Conservation (phyloP, 2,113 vertebrate genomes). For the Cariama cristata region DNA sequence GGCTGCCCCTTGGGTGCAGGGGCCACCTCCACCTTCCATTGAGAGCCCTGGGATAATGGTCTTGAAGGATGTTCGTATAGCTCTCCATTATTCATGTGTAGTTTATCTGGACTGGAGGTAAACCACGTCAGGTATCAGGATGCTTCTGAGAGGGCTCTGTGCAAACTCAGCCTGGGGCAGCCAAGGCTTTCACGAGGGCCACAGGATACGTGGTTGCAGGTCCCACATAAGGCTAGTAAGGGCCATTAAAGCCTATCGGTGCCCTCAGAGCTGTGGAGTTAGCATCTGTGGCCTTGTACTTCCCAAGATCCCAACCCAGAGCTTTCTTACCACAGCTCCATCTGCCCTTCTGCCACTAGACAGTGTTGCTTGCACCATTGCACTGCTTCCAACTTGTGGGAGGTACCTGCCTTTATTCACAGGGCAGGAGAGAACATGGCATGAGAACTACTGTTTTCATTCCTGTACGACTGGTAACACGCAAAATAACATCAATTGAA, state of each 20-base stretch:
- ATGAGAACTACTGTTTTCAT: background rate
- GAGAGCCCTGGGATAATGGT: background rate
- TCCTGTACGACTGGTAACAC: background rate
- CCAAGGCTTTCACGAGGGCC: background rate
- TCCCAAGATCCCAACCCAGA: background rate
- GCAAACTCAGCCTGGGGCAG: background rate
- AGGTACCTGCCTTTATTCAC: background rate
- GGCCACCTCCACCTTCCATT: too few species aligned
- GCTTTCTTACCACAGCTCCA: background rate
- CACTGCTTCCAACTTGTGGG: background rate
- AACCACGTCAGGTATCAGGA: background rate
- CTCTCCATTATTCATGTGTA: background rate
- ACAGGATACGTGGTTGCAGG: background rate
- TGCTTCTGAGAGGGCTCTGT: background rate
- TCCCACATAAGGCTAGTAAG: background rate
- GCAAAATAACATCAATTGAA: too few species aligned
- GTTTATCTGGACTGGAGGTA: background rate
- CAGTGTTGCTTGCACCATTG: background rate
- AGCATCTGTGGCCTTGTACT: background rate
- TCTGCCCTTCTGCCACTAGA: background rate
- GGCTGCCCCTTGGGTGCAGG: too few species aligned
- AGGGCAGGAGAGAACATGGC: background rate
- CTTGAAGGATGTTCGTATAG: background rate
- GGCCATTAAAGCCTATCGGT: background rate
- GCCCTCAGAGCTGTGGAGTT: background rate